These are phyloP conservation scores for Bombus cullumanus DNA, from an alignment of 1,140 invertebrate genomes.

Conservation along the genomic window DNA sequence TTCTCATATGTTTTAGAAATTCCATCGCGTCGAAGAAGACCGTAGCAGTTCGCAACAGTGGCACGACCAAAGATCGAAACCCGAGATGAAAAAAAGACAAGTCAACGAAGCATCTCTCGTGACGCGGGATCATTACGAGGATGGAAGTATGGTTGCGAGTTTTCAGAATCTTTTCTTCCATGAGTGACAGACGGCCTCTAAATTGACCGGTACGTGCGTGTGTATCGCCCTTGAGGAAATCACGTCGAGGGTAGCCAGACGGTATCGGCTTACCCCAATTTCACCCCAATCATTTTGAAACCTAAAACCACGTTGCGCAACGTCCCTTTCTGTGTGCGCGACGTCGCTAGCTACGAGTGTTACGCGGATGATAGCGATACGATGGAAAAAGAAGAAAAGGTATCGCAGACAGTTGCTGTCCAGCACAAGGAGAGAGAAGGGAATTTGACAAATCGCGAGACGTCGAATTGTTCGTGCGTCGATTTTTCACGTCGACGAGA, in stretches of 20 bases:
- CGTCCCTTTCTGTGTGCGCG: conserved; percentile 35
- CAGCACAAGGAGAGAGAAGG: conserved; percentile 46
- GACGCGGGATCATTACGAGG: conserved; percentile 52
- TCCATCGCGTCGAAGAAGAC: background rate
- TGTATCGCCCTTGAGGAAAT: conserved; percentile 60
- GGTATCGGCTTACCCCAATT: conserved; percentile 82
- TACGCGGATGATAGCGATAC: conserved; percentile 75
- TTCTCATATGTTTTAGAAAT: background rate
- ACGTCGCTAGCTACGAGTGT: conserved; percentile 35
- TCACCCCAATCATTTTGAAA: conserved; percentile 82
- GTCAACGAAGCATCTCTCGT: background rate
- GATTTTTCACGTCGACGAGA: conserved; percentile 76
- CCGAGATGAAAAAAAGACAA: conserved; percentile 13
- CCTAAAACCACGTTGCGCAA: conserved; percentile 73
- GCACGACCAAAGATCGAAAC: background rate
- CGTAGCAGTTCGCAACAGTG: background rate
- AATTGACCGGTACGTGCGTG: conserved; percentile 72
- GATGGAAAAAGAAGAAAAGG: conserved; percentile 49
- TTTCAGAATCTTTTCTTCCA: conserved; percentile 62
- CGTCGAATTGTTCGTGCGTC: conserved; percentile 78
- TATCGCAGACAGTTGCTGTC: conserved; percentile 24
- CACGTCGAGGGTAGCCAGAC: conserved; percentile 60
- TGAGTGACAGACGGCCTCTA: conserved; percentile 64
- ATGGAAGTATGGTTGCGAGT: conserved; percentile 51
- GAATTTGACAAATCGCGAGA: conserved; percentile 77